Conservation (phyloP, 2,888 invertebrate genomes). For the Coelinius sp. region DNA sequence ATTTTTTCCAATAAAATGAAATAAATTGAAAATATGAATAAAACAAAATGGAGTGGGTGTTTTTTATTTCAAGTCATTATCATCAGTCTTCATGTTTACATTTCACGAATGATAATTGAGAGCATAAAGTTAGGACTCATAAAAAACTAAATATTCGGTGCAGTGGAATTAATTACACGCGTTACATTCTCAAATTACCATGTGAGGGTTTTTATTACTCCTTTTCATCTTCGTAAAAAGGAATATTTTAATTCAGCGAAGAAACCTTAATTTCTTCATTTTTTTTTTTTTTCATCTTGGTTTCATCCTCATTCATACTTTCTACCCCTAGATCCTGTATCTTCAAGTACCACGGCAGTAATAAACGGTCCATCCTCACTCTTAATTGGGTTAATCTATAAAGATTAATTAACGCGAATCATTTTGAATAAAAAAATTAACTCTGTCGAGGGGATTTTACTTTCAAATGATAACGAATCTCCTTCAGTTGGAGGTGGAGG, state of each 20-base stretch:
- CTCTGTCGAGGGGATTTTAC: constrained; percentile 35
- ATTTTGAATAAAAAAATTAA: constrained; percentile 56
- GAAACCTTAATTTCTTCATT: constrained; percentile 23
- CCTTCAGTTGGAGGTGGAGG: background rate
- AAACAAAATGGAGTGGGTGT: background rate
- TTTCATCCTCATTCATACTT: background rate
- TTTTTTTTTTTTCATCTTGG: background rate
- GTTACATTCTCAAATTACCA: constrained; percentile 1
- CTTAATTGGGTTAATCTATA: constrained; percentile 63
- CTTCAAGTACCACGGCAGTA: constrained; percentile 36
- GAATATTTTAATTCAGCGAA: constrained; percentile 3
- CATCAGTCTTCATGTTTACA: background rate
- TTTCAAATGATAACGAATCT: constrained; percentile 3
- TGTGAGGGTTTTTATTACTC: constrained; percentile 9
- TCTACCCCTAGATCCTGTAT: background rate
- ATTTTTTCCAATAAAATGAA: background rate
- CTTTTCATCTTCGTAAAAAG: background rate
- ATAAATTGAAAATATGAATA: background rate
- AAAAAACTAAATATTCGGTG: background rate
- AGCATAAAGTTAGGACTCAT: background rate
- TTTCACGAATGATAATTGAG: constrained; percentile 12
- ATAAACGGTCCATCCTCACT: constrained; percentile 60
- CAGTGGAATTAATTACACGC: background rate
- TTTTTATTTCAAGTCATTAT: background rate
- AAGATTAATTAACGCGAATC: constrained; percentile 60